phyloP scores from a whole-genome alignment of 2,113 vertebrate genomes.

The Echinops telfairi region DNA sequence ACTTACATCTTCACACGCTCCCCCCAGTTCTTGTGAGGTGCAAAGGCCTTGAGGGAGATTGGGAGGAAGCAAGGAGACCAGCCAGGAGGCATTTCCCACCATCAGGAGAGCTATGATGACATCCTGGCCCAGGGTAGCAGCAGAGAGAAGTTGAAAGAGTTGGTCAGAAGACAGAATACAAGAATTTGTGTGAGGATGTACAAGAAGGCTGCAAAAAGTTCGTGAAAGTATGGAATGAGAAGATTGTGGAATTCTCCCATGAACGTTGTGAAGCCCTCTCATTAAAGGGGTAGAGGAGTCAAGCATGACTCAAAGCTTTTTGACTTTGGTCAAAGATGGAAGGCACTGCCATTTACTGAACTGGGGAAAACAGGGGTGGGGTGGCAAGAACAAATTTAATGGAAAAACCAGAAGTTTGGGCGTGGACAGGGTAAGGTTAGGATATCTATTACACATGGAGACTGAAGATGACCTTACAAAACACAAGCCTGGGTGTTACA shows the following conservation, averaged over 20 bases:
- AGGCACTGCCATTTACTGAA: neutral
- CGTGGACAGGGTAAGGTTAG: neutral
- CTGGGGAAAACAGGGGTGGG: neutral
- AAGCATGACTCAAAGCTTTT: neutral
- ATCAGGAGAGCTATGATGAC: neutral
- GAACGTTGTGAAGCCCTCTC: too few species aligned
- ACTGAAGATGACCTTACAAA: slow-evolving; percentile 17
- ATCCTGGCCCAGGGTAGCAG: neutral
- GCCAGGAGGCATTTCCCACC: neutral
- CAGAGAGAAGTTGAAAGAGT: neutral
- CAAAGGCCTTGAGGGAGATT: neutral
- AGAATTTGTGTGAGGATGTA: neutral
- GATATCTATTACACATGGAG: neutral
- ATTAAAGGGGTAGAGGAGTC: neutral
- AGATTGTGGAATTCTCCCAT: too few species aligned
- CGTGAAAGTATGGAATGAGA: too few species aligned
- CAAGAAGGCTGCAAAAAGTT: too few species aligned
- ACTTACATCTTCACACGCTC: neutral
- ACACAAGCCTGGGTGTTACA: neutral
- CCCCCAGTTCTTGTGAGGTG: neutral
- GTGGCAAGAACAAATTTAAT: neutral
- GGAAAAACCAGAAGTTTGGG: neutral
- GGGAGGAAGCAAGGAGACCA: neutral
- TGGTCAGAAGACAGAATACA: neutral
- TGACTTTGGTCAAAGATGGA: slow-evolving; percentile 2